A percentile compares a stretch with the other conserved stretches of the same genome.
Evolutionary conservation across 2,797 vertebrate species (phyloP).

Genomic region (Taenioides sp.): DNA sequence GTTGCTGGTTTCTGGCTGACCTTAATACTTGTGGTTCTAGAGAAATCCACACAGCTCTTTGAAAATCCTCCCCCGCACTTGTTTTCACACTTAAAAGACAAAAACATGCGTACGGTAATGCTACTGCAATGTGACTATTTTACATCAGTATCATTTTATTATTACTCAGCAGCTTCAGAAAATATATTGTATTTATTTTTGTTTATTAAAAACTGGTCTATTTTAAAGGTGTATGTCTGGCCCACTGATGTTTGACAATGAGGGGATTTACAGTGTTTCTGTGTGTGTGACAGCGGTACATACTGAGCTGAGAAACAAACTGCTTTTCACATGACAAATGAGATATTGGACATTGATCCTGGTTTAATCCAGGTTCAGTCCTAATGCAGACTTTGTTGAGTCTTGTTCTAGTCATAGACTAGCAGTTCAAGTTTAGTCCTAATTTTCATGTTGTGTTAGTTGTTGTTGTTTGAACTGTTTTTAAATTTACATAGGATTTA

Average conservation of each 20-base stretch:
- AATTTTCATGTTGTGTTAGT: not conserved
- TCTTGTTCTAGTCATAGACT: not conserved
- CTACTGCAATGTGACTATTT: not conserved
- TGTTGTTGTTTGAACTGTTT: too few species aligned
- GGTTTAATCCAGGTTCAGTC: not conserved
- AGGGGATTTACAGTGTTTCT: constrained; percentile 51
- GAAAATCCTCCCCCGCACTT: constrained; percentile 68
- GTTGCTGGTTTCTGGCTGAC: constrained; percentile 51
- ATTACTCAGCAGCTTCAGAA: not conserved
- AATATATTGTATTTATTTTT: not conserved
- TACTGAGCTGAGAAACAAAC: constrained; percentile 40
- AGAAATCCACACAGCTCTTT: constrained; percentile 60
- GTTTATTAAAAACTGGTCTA: not conserved
- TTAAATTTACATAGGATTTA: not conserved
- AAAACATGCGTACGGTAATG: constrained; percentile 18
- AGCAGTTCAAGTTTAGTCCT: not conserved
- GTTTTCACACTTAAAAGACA: constrained; percentile 73
- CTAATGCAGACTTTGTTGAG: not conserved
- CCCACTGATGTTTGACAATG: constrained; percentile 40
- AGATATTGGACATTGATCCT: not conserved
- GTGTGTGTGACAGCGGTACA: constrained; percentile 41
- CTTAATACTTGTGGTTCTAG: constrained; percentile 60
- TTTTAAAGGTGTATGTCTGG: not conserved
- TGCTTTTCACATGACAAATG: not conserved
- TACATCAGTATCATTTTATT: not conserved